A percentile compares a stretch with the other conserved stretches of the same genome.
Evolutionary conservation across 2,888 invertebrate species (phyloP).

Genomic region (Lysandra bellargus): DNA sequence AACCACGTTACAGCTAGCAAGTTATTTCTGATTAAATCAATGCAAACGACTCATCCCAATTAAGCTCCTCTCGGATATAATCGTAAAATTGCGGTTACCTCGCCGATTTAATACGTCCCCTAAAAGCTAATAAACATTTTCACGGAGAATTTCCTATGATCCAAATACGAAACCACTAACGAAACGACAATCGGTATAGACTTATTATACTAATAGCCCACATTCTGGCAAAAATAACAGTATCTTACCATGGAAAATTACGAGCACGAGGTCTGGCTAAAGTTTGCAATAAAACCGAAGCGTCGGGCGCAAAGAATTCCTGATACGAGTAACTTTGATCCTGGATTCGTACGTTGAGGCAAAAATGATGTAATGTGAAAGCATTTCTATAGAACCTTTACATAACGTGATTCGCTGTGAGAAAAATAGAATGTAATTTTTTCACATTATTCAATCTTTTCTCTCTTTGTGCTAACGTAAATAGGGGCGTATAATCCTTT

Average conservation of each 20-base stretch:
- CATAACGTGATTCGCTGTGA: conserved; percentile 35
- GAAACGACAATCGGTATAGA: conserved; percentile 65
- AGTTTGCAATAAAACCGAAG: conserved; percentile 32
- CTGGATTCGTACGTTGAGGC: conserved; percentile 46
- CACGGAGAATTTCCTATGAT: conserved; percentile 10
- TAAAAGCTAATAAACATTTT: conserved; percentile 21
- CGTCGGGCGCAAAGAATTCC: conserved; percentile 47
- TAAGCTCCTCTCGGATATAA: not conserved
- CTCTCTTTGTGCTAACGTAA: conserved; percentile 16
- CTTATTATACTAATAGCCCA: conserved; percentile 74
- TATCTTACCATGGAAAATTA: conserved; percentile 29
- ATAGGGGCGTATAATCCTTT: conserved; percentile 17
- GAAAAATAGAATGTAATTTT: conserved; percentile 35
- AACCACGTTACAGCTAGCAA: not conserved
- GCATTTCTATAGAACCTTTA: conserved; percentile 45
- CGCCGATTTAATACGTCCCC: conserved; percentile 10
- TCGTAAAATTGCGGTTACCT: conserved; percentile 9
- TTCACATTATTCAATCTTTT: conserved; percentile 19
- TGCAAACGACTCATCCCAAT: conserved; percentile 16
- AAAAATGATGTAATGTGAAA: conserved; percentile 46
- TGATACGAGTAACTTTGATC: conserved; percentile 51
- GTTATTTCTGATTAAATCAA: conserved; percentile 6
- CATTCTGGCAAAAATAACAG: conserved; percentile 54
- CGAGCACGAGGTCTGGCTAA: conserved; percentile 25
- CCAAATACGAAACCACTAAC: conserved; percentile 20